Conservation (phyloP, 2,113 vertebrate species). For the Pelvicachromis taeniatus region DNA sequence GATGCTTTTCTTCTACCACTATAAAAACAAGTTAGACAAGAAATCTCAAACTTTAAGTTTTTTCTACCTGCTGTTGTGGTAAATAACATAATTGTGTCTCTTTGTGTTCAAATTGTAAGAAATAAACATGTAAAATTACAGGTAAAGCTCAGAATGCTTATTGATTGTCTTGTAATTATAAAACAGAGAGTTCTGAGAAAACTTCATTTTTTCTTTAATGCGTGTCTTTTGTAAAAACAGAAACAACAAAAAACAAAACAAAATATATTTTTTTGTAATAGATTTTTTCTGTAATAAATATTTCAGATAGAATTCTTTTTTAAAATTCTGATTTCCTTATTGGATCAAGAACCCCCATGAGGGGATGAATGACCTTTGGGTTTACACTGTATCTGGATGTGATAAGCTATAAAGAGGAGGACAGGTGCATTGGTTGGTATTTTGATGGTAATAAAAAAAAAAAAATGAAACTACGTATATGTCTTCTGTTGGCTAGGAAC, state of each 20-base stretch:
- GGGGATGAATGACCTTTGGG: background rate
- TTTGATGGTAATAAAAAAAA: background rate
- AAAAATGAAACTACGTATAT: background rate
- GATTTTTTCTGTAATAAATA: background rate
- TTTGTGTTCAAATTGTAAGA: background rate
- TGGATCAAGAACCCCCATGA: background rate
- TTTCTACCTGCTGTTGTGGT: background rate
- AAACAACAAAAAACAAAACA: background rate
- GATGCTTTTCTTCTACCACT: background rate
- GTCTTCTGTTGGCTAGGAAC: slow-evolving; percentile 55
- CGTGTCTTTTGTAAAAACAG: background rate
- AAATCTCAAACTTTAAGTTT: background rate
- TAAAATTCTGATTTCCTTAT: background rate
- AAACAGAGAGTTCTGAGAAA: too few species aligned
- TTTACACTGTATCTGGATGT: background rate
- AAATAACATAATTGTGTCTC: background rate
- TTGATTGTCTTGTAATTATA: background rate
- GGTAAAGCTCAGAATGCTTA: background rate
- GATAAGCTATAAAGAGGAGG: background rate
- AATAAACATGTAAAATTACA: background rate
- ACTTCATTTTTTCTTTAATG: too few species aligned
- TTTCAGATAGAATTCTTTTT: background rate
- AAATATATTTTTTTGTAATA: background rate
- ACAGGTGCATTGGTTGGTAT: background rate
- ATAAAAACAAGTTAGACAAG: background rate